These are phyloP conservation scores for Muscicapa adusta DNA, from an alignment of 2,113 vertebrate genomes.

Conservation along the genomic window DNA sequence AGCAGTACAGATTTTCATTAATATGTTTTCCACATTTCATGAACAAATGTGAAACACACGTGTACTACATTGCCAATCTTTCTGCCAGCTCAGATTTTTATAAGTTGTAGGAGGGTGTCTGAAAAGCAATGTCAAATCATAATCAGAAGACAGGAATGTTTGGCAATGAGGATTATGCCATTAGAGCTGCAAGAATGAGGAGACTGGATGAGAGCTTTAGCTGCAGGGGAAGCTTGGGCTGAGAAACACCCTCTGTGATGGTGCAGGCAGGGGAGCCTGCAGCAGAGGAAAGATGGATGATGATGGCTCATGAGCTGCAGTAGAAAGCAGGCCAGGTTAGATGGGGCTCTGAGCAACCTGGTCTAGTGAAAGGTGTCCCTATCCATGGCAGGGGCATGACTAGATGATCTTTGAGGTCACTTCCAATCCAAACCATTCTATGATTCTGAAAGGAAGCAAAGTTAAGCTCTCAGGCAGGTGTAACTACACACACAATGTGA, in stretches of 20 bases:
- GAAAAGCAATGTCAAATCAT: neutral
- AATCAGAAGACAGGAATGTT: neutral
- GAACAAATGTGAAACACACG: neutral
- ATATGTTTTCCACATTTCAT: neutral
- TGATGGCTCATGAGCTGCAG: neutral
- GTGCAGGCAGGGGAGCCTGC: neutral
- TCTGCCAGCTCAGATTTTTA: neutral
- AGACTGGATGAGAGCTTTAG: neutral
- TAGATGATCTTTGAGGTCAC: neutral
- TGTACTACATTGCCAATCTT: neutral
- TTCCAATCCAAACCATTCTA: neutral
- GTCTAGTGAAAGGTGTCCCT: neutral
- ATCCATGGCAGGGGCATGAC: neutral
- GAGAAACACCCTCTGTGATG: neutral
- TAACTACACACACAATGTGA: fast-evolving
- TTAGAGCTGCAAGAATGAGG: neutral
- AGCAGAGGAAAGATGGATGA: neutral
- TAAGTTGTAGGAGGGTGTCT: neutral
- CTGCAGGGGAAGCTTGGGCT: neutral
- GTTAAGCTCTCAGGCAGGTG: neutral
- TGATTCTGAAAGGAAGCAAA: neutral
- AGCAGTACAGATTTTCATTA: neutral
- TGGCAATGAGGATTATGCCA: neutral
- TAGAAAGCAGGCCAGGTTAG: neutral
- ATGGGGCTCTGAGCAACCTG: neutral